A percentile compares a stretch with the other conserved stretches of the same genome.
Conservation (phyloP, 2,888 invertebrate genomes). For the Temnothorax ravouxi region DNA sequence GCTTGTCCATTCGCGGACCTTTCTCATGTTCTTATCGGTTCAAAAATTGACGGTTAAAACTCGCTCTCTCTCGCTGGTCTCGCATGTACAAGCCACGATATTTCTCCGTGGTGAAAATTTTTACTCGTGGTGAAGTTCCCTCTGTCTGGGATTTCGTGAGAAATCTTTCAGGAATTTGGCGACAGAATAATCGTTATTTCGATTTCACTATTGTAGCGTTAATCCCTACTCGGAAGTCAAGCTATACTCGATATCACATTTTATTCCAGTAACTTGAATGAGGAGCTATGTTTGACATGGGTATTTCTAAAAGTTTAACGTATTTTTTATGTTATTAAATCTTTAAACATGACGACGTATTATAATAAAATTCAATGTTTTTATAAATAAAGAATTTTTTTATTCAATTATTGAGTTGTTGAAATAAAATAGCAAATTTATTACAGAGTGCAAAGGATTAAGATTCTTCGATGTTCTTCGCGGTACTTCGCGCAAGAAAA, state of each 20-base stretch:
- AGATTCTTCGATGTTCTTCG: background rate
- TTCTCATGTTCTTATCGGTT: constrained; percentile 27
- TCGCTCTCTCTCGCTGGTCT: background rate
- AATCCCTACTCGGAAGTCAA: background rate
- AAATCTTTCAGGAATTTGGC: background rate
- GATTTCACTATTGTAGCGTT: background rate
- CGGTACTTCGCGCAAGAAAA: background rate
- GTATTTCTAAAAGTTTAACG: background rate
- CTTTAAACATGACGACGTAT: background rate
- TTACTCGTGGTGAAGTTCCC: background rate
- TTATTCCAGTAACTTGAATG: background rate
- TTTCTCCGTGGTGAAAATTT: background rate
- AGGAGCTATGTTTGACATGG: background rate
- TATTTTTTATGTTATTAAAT: background rate
- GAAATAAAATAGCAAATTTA: background rate
- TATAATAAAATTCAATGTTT: no score
- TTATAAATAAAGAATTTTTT: no score
- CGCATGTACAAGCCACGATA: background rate
- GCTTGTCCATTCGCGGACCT: constrained; percentile 10
- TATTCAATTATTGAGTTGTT: background rate
- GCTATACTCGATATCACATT: background rate
- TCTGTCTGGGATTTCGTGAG: background rate
- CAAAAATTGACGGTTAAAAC: background rate
- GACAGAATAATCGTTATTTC: background rate
- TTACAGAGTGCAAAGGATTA: background rate